phyloP scores from a whole-genome alignment of 2,888 invertebrate genomes.

The Pyrgus malvae region DNA sequence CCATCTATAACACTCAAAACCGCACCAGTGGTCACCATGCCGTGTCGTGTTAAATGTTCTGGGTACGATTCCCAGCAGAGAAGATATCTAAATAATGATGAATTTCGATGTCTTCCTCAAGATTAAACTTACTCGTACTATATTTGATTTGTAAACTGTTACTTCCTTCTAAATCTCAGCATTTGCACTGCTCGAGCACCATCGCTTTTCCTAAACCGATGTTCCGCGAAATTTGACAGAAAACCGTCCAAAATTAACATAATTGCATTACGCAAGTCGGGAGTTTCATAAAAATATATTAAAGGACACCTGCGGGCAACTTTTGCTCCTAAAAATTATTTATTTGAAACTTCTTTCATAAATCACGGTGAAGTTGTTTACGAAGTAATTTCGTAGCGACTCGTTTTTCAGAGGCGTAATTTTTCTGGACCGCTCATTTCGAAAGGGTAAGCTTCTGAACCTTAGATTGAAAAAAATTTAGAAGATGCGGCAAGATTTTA shows the following conservation, averaged over 20 bases:
- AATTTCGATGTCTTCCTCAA: too few species aligned
- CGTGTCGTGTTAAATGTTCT: too few species aligned
- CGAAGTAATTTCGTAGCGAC: conserved; percentile 70
- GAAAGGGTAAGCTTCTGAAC: conserved; percentile 12
- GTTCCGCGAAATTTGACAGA: conserved; percentile 15
- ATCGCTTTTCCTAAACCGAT: conserved; percentile 39
- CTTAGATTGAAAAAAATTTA: neutral
- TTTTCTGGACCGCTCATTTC: conserved; percentile 36
- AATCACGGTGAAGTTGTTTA: conserved; percentile 79
- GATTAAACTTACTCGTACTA: too few species aligned
- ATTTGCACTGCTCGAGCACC: neutral
- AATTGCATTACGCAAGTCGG: conserved; percentile 62
- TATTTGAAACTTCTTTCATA: conserved; percentile 77
- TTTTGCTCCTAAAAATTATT: conserved; percentile 77
- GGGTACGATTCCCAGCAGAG: too few species aligned
- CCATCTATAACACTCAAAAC: too few species aligned
- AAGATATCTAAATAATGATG: too few species aligned
- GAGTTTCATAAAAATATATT: conserved; percentile 67
- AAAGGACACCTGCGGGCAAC: conserved; percentile 75
- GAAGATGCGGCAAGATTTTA: too few species aligned
- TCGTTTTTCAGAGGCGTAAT: conserved; percentile 48
- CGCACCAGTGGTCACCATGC: too few species aligned
- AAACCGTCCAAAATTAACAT: conserved; percentile 57
- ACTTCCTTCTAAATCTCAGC: conserved; percentile 5
- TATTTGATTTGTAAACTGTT: too few species aligned